Evolutionary conservation across 2,888 invertebrate species (phyloP), one percentile per base, ranked within the genome.

Genomic region (Acronicta aceris): DNA sequence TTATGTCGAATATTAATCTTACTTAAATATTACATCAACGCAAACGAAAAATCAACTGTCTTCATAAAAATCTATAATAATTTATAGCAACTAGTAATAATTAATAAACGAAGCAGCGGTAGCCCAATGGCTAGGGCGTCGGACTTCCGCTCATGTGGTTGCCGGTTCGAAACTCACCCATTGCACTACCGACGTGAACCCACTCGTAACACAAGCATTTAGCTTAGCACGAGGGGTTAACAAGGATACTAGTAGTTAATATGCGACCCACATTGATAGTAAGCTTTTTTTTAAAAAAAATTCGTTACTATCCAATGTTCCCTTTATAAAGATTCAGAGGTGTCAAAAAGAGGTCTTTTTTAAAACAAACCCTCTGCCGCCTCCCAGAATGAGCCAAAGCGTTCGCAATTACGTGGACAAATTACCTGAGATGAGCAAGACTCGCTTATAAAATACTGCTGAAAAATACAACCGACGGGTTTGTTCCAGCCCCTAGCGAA

Each of bases 341-440:
- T 64, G 68, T 66, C 81, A 79, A 84, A 81, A 78, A 68, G 68
- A 67, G 66, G 67, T 67, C 59, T 55, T 64, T 75, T 81, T 84
- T 76, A 79, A 83, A 85, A 82, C 81, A 79, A 76, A 66, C 76
- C 74, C 65, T 71, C 78, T 76, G 79, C 74, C 79, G 74, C 80
- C 63, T 77, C 75, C 71, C 75, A 73, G 65, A 65, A 78, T 71
- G 77, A 81, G 68, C 70, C 74, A 78, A 74, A 81, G 71, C 63
- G 79, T 66, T 77, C 69, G 79, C 82, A 85, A 86, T 87, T 84
- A 86, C 83, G 78, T 71, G 75, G 77, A 86, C 82, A 85, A 87
- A 87, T 84, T 79, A 76, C 66, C 73, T 30, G 67, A 74, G 80
- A 81, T 79, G 81, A 81, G 76, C 59, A 69, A 65, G 78, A 79